These are phyloP conservation scores for Synanthedon andrenaeformis DNA, from an alignment of 2,888 invertebrate species.

Conservation along the genomic window DNA sequence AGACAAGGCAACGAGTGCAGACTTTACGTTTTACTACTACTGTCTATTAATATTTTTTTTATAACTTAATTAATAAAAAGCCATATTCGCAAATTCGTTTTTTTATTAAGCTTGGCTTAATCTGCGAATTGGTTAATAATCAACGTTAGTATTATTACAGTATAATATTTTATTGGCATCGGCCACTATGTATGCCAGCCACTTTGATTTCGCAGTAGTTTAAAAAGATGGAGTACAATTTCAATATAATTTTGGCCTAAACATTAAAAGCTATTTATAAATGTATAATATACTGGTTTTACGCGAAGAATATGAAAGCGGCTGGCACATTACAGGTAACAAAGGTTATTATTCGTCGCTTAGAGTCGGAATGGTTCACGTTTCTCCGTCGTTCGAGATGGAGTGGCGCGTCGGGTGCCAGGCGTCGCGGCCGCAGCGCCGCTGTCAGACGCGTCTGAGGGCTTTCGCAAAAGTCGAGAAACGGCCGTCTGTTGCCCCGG, in stretches of 20 bases:
- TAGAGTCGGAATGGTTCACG: constrained; percentile 83
- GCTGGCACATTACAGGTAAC: constrained; percentile 26
- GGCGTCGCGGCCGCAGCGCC: constrained; percentile 61
- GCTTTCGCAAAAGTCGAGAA: constrained; percentile 73
- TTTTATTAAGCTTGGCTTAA: constrained; percentile 59
- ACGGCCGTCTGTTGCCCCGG: constrained; percentile 74
- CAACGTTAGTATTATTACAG: constrained; percentile 49
- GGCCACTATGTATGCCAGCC: constrained; percentile 28
- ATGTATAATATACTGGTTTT: constrained; percentile 12
- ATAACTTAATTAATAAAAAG: constrained; percentile 43
- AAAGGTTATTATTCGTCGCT: constrained; percentile 22
- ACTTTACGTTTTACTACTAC: constrained; percentile 66
- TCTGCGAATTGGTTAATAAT: constrained; percentile 62
- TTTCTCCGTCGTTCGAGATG: constrained; percentile 59
- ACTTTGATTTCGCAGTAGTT: constrained; percentile 18
- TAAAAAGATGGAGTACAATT: constrained; percentile 14
- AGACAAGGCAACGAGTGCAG: constrained; percentile 70
- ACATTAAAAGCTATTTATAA: constrained; percentile 15
- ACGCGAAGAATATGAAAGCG: constrained; percentile 23
- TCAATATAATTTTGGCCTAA: constrained; percentile 17
- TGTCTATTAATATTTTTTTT: constrained; percentile 38
- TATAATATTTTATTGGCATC: constrained; percentile 27
- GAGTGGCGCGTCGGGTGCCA: constrained; percentile 49
- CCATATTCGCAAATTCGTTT: constrained; percentile 56
- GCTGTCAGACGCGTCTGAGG: constrained; percentile 77